A percentile compares a stretch with the other conserved stretches of the same genome.
Evolutionary conservation across 2,888 invertebrate species (phyloP).

Genomic region (Gnatocerus cornutus): DNA sequence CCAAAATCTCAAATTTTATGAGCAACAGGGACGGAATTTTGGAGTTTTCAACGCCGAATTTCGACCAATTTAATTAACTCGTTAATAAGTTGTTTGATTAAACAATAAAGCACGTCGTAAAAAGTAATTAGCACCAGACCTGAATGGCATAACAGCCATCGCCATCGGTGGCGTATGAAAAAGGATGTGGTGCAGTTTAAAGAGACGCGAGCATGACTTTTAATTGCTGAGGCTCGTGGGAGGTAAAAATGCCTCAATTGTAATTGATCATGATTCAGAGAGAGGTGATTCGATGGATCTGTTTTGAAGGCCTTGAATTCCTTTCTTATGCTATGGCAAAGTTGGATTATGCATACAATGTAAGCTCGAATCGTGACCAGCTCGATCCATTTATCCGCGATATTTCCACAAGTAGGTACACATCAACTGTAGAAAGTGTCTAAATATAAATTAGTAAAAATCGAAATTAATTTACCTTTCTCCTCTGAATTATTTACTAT

Average conservation of each 20-base stretch:
- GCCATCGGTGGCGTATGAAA: constrained; percentile 18
- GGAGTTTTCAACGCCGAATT: too few relatives aligned
- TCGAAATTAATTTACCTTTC: too few relatives aligned
- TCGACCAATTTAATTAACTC: neutral
- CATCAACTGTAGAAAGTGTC: too few relatives aligned
- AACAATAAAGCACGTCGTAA: constrained; percentile 25
- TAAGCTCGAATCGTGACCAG: neutral
- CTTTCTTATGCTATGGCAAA: constrained; percentile 18
- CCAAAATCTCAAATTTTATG: too few relatives aligned
- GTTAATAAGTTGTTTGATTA: constrained; percentile 14
- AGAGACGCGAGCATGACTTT: constrained; percentile 29
- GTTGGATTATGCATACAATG: constrained; percentile 19
- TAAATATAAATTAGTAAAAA: too few relatives aligned
- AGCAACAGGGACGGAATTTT: too few relatives aligned
- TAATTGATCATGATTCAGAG: constrained; percentile 48
- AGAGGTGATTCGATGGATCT: constrained; percentile 33
- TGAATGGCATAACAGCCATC: constrained; percentile 19
- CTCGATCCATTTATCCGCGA: constrained; percentile 18
- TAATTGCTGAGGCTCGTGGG: constrained; percentile 42
- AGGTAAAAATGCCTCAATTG: constrained; percentile 43
- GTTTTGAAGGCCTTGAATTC: constrained; percentile 36
- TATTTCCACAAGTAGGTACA: neutral
- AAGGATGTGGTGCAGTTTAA: constrained; percentile 16
- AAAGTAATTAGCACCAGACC: constrained; percentile 27
- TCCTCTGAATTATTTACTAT: too few relatives aligned